A percentile compares a stretch with the other conserved stretches of the same genome.
phyloP scores from a whole-genome alignment of 2,888 invertebrate species.

The Pheosia gnoma region DNA sequence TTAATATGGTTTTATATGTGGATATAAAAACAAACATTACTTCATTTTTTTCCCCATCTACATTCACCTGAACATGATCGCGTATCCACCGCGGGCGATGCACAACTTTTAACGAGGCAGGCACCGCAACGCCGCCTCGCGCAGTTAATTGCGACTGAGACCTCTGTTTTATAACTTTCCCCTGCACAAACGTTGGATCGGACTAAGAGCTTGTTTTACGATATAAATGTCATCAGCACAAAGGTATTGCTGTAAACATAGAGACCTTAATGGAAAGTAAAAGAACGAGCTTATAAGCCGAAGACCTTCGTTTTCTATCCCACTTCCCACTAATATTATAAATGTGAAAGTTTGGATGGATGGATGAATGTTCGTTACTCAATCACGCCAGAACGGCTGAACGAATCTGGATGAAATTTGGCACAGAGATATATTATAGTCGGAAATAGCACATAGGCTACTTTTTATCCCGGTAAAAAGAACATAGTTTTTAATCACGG shows the following conservation, averaged over 20 bases:
- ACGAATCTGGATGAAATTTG: too few relatives aligned
- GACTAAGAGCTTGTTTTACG: constrained; percentile 3
- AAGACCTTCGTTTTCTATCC: too few relatives aligned
- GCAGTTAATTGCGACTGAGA: constrained; percentile 16
- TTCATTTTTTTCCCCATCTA: neutral
- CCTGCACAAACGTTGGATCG: constrained; percentile 4
- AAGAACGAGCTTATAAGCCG: too few relatives aligned
- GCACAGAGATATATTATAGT: too few relatives aligned
- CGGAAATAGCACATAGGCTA: too few relatives aligned
- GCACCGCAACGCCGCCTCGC: neutral
- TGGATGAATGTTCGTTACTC: too few relatives aligned
- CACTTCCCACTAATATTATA: too few relatives aligned
- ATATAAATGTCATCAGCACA: neutral
- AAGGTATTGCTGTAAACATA: neutral
- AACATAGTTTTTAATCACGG: too few relatives aligned
- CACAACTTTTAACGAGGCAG: constrained; percentile 2
- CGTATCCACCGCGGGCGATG: neutral
- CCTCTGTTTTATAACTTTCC: constrained; percentile 13
- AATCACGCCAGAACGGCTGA: too few relatives aligned
- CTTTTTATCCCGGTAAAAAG: too few relatives aligned
- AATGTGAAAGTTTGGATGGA: too few relatives aligned
- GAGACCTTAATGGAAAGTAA: neutral
- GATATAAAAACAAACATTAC: neutral
- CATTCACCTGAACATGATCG: constrained; percentile 6
- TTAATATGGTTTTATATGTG: too few relatives aligned